phyloP scores from a whole-genome alignment of 2,888 invertebrate genomes.

The Scaptomyza parva region DNA sequence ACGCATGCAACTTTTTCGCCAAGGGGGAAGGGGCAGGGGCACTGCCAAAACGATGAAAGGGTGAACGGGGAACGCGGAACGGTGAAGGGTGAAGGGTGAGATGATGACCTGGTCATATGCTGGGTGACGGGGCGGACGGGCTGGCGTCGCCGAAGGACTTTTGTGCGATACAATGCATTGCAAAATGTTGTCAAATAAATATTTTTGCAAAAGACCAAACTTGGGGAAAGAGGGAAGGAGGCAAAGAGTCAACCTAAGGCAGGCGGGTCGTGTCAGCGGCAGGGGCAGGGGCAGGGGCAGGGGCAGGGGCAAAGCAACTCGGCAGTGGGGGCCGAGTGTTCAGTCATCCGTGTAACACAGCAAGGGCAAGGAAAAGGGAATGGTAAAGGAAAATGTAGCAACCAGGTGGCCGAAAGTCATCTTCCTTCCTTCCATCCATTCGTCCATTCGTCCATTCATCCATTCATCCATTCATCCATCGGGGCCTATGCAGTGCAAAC shows the following conservation, averaged over 20 bases:
- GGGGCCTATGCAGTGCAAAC: too few species aligned
- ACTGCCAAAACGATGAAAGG: conserved; percentile 2
- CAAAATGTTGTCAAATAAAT: conserved; percentile 72
- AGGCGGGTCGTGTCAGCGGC: conserved; percentile 2
- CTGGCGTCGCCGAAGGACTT: conserved; percentile 37
- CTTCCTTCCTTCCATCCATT: conserved; percentile 10
- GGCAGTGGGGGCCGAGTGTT: background rate
- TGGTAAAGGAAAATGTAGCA: conserved; percentile 21
- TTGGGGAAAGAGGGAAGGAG: too few species aligned
- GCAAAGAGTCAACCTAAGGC: conserved; percentile 32
- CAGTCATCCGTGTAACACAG: conserved; percentile 48
- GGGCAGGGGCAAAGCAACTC: background rate
- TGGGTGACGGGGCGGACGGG: too few species aligned
- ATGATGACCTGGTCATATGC: conserved; percentile 26
- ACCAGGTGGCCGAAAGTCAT: conserved; percentile 26
- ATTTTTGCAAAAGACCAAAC: conserved; percentile 52
- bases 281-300: background rate
- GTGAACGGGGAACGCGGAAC: background rate
- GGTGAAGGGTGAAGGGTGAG: background rate
- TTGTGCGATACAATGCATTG: conserved; percentile 52
- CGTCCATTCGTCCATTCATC: too few species aligned
- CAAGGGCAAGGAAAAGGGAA: conserved; percentile 46
- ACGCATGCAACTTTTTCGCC: conserved; percentile 67
- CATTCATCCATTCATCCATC: too few species aligned
- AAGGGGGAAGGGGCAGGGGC: too few species aligned